Conservation (phyloP, 2,888 invertebrate species). For the Lottia gigantea region DNA sequence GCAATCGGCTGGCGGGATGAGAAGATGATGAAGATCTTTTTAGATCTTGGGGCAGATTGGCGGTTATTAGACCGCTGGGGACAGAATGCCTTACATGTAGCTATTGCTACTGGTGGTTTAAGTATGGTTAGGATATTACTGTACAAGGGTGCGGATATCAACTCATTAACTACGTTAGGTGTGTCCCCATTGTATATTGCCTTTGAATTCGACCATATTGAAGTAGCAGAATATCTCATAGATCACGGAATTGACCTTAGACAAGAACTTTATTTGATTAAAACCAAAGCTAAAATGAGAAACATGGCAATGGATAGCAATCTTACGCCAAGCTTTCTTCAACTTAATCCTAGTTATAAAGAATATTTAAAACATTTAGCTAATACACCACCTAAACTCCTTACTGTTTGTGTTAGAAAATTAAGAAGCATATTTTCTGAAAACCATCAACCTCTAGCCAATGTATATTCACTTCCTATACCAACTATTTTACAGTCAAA, state of each 20-base stretch:
- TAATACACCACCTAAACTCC: background rate
- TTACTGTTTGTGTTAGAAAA: background rate
- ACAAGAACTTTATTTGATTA: constrained; percentile 15
- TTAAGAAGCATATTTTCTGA: background rate
- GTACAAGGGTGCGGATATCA: constrained; percentile 12
- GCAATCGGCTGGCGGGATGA: constrained; percentile 12
- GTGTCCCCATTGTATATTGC: constrained; percentile 14
- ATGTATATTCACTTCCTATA: background rate
- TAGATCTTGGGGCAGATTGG: constrained; percentile 16
- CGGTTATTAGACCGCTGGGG: constrained; percentile 19
- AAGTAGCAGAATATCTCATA: constrained; percentile 14
- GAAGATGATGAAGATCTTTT: constrained; percentile 10
- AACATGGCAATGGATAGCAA: background rate
- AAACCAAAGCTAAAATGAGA: background rate
- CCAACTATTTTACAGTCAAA: background rate
- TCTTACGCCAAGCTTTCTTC: background rate
- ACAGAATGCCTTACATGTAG: constrained; percentile 19
- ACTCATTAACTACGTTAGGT: constrained; percentile 17
- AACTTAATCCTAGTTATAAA: background rate
- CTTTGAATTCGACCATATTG: constrained; percentile 14
- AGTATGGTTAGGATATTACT: constrained; percentile 14
- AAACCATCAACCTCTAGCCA: background rate
- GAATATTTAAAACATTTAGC: background rate
- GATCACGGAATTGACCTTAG: constrained; percentile 12
- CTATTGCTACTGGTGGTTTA: constrained; percentile 2